Conservation (phyloP, 2,113 vertebrate genomes). For the Orthonyx spaldingii region DNA sequence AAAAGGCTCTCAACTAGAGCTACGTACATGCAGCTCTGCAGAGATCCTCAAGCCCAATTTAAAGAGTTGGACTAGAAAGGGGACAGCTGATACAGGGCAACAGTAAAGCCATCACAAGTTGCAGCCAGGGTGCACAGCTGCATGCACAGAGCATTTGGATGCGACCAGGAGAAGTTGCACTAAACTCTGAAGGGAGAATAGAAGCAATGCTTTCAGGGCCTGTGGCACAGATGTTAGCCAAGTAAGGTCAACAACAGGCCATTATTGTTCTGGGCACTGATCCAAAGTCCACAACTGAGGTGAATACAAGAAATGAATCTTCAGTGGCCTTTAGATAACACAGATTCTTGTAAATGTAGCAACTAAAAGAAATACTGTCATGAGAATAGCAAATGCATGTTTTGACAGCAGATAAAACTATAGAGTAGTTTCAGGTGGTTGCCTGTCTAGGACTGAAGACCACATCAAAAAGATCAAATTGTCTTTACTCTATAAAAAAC, state of each 20-base stretch:
- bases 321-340: not conserved
- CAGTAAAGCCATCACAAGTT: not conserved
- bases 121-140: not conserved
- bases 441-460: not conserved
- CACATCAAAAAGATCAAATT: slow-evolving; percentile 26
- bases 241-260: not conserved
- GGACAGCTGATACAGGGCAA: not conserved
- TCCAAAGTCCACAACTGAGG: not conserved
- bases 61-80: not conserved
- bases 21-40: not conserved
- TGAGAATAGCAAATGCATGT: not conserved
- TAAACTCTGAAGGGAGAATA: not conserved
- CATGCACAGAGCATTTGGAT: not conserved
- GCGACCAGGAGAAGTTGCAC: fast-evolving
- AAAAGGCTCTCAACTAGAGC: not conserved
- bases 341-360: not conserved
- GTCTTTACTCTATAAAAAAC: not conserved
- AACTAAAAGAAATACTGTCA: not conserved
- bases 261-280: not conserved
- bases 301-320: not conserved
- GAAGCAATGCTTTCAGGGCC: not conserved
- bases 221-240: not conserved
- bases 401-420: not conserved
- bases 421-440: not conserved
- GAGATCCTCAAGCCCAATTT: not conserved